A percentile compares a stretch with the other conserved stretches of the same genome.
phyloP scores from a whole-genome alignment of 1,140 invertebrate genomes.

The Helicoverpa armigera region DNA sequence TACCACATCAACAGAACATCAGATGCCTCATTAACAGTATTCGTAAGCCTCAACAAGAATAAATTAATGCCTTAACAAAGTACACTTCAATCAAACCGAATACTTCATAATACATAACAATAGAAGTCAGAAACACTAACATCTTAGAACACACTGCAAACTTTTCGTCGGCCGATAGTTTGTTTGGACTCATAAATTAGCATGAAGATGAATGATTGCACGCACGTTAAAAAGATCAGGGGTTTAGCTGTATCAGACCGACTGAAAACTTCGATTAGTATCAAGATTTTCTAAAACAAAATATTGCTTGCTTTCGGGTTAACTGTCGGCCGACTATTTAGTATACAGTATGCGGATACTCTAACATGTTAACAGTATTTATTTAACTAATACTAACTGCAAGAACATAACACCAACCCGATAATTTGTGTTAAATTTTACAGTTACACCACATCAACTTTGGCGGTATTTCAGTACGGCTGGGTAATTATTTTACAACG shows the following conservation, averaged over 20 bases:
- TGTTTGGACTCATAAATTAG: too few species aligned
- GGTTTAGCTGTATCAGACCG: too few species aligned
- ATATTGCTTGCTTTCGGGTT: too few species aligned
- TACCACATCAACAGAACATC: neutral
- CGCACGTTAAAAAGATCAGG: too few species aligned
- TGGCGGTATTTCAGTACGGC: conserved; percentile 55
- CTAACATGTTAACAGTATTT: conserved; percentile 19
- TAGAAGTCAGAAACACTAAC: conserved; percentile 1
- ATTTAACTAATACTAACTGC: conserved; percentile 14
- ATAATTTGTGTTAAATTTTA: conserved; percentile 44
- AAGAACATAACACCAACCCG: conserved; percentile 38
- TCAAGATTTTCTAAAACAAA: too few species aligned
- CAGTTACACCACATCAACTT: conserved; percentile 42
- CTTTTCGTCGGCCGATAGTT: too few species aligned
- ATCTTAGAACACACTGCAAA: neutral
- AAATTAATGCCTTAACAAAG: neutral
- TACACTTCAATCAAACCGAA: conserved; percentile 17
- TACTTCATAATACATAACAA: conserved; percentile 2
- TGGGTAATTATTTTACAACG: conserved; percentile 73
- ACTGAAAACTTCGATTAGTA: too few species aligned
- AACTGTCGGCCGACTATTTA: too few species aligned
- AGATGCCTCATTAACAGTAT: neutral
- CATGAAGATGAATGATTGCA: too few species aligned
- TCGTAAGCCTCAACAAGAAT: neutral
- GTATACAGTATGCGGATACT: too few species aligned